Percentiles rank a stretch among this genome's conserved stretches.
phyloP scores from a whole-genome alignment of 2,888 invertebrate species.

The Smittia aterrima region DNA sequence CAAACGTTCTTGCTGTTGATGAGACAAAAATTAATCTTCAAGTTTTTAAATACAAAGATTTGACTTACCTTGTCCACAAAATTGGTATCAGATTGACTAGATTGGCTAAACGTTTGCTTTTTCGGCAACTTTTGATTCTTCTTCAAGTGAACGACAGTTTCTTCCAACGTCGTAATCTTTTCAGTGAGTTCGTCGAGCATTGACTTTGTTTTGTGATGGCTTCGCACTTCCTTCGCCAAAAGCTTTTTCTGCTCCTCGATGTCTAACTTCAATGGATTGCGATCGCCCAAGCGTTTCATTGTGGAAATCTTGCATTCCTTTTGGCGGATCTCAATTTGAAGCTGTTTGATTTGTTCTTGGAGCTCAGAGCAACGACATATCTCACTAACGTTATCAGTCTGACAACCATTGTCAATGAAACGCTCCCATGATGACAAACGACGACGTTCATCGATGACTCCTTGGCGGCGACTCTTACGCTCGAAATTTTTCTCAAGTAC shows the following conservation, averaged over 20 bases:
- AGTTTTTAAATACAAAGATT: no score
- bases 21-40: no score
- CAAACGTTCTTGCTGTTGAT: no score
- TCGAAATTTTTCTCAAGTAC: slow-evolving; percentile 43
- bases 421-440: slow-evolving; percentile 47
- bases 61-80: not conserved
- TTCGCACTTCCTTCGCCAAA: not conserved
- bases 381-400: slow-evolving; percentile 50
- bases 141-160: not conserved
- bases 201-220: not conserved
- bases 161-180: not conserved
- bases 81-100: not conserved
- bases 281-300: slow-evolving; percentile 48
- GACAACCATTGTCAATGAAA: slow-evolving; percentile 47
- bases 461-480: slow-evolving; percentile 48
- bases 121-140: not conserved
- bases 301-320: slow-evolving; percentile 49
- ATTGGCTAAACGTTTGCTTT: not conserved
- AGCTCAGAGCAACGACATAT: slow-evolving; percentile 48
- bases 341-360: slow-evolving; percentile 48
- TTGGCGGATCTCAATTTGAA: slow-evolving; percentile 48
- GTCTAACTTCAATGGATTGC: slow-evolving; percentile 50
- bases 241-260: not conserved
- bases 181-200: not conserved
- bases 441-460: slow-evolving; percentile 50